phyloP scores from a whole-genome alignment of 1,140 invertebrate species.

The Papilio polyxenes region DNA sequence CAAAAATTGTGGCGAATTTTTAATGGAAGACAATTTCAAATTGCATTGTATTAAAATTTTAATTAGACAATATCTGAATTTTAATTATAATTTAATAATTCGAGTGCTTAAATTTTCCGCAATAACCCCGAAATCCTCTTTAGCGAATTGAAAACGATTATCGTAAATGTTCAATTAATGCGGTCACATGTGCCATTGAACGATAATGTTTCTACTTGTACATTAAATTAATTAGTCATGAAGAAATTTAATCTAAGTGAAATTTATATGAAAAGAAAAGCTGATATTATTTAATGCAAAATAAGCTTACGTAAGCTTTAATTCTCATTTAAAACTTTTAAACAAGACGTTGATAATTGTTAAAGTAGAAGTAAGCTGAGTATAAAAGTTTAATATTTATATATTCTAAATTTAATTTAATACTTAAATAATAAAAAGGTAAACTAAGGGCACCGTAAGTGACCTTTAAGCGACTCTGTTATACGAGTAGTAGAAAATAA shows the following conservation, averaged over 20 bases:
- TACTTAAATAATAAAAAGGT: too few species aligned
- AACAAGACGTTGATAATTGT: too few species aligned
- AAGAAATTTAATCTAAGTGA: background rate
- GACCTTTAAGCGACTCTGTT: too few species aligned
- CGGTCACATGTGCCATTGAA: background rate
- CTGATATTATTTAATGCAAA: too few species aligned
- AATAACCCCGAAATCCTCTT: background rate
- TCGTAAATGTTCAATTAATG: conserved; percentile 22
- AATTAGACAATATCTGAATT: conserved; percentile 3
- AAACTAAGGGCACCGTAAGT: too few species aligned
- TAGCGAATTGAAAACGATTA: conserved; percentile 19
- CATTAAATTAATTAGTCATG: background rate
- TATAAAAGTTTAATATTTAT: too few species aligned
- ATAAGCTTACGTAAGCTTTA: too few species aligned
- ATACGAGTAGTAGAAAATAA: background rate
- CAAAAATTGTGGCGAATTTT: too few species aligned
- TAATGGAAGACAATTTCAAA: background rate
- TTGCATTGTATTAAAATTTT: background rate
- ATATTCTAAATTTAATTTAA: too few species aligned
- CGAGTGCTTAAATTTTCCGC: background rate
- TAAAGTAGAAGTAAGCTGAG: too few species aligned
- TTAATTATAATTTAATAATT: background rate
- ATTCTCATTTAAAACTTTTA: too few species aligned
- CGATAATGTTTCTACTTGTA: background rate
- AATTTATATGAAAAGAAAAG: background rate